A percentile compares a stretch with the other conserved stretches of the same genome.
Conservation (phyloP, 2,888 invertebrate species). For the Megamerina dolium region DNA sequence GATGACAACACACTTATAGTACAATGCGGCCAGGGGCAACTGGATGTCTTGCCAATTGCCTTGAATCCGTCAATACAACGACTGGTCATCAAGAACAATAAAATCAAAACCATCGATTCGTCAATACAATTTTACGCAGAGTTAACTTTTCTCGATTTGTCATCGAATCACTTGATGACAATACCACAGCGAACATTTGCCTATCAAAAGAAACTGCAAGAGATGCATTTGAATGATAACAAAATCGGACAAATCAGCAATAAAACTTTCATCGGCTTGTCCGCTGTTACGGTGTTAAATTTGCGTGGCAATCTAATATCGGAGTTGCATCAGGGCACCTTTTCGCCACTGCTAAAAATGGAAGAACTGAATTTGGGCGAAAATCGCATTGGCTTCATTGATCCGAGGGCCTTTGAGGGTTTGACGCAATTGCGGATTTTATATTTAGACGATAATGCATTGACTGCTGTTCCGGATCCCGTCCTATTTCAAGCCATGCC, state of each 20-base stretch:
- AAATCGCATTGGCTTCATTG: slow-evolving; percentile 75
- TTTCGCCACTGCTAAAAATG: slow-evolving; percentile 66
- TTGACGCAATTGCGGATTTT: slow-evolving; percentile 69
- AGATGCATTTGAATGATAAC: slow-evolving; percentile 77
- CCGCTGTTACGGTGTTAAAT: slow-evolving; percentile 73
- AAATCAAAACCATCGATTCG: slow-evolving; percentile 82
- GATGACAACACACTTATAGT: slow-evolving; percentile 85
- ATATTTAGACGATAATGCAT: slow-evolving; percentile 77
- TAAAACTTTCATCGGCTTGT: slow-evolving; percentile 73
- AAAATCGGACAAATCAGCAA: slow-evolving; percentile 76
- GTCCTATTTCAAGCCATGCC: slow-evolving; percentile 65
- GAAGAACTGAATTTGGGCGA: slow-evolving; percentile 82
- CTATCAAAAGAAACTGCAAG: slow-evolving; percentile 75
- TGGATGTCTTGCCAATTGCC: slow-evolving; percentile 85
- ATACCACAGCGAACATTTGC: slow-evolving; percentile 75
- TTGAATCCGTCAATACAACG: slow-evolving; percentile 86
- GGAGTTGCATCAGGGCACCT: slow-evolving; percentile 69
- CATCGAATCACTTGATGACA: slow-evolving; percentile 76
- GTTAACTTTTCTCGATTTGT: slow-evolving; percentile 75
- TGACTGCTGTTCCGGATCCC: slow-evolving; percentile 70
- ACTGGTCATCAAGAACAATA: slow-evolving; percentile 75
- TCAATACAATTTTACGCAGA: slow-evolving; percentile 85
- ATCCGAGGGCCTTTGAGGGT: slow-evolving; percentile 72
- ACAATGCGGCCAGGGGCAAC: slow-evolving; percentile 76
- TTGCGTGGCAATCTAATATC: slow-evolving; percentile 76